These are phyloP conservation scores for Ennomos quercinarius DNA, from an alignment of 2,888 invertebrate genomes.

Conservation along the genomic window DNA sequence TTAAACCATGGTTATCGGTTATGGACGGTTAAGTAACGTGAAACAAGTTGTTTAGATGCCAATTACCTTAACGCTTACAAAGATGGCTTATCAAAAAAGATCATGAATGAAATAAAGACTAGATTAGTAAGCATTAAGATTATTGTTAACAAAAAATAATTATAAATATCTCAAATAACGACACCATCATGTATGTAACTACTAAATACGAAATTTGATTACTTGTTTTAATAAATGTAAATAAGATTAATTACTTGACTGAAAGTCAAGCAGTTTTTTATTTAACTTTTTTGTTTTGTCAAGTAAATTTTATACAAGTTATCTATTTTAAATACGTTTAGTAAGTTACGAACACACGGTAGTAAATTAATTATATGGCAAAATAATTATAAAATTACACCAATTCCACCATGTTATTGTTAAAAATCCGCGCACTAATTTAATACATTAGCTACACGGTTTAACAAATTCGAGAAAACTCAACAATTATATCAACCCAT, in stretches of 20 bases:
- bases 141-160: constrained; percentile 45
- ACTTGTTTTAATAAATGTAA: background rate
- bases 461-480: constrained; percentile 17
- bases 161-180: constrained; percentile 6
- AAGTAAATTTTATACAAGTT: background rate
- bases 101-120: constrained; percentile 45
- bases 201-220: background rate
- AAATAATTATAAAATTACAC: background rate
- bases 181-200: constrained; percentile 18
- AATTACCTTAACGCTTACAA: constrained; percentile 42
- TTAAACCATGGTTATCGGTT: constrained; percentile 28
- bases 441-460: constrained; percentile 18
- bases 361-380: constrained; percentile 6
- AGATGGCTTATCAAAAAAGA: constrained; percentile 16
- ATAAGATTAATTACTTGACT: too few species aligned
- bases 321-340: background rate
- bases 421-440: constrained; percentile 22
- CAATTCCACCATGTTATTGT: constrained; percentile 24
- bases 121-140: constrained; percentile 62
- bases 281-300: too few species aligned
- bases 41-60: constrained; percentile 34
- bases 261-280: too few species aligned
- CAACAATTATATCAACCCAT: constrained; percentile 11
- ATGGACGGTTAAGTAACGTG: constrained; percentile 31
- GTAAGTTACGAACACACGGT: constrained; percentile 12